These are phyloP conservation scores for Tetramorium simillimum DNA, from an alignment of 1,140 invertebrate genomes.

Conservation along the genomic window DNA sequence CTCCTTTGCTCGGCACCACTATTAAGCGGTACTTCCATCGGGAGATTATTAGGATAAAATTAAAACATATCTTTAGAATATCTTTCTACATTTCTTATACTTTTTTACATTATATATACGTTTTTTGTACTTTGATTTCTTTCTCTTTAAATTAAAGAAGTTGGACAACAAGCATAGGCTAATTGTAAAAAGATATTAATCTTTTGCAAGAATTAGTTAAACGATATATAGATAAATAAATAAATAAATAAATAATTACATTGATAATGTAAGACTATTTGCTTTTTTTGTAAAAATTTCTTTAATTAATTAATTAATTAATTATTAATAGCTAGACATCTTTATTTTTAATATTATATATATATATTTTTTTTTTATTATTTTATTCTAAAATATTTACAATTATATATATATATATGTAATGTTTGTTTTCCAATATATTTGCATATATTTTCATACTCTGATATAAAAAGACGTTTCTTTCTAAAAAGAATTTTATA, in stretches of 20 bases:
- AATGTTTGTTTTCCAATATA: background rate
- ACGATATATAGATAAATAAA: background rate
- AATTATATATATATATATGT: background rate
- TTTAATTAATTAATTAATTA: slow-evolving; percentile 22
- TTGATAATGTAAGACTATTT: background rate
- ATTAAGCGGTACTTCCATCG: background rate
- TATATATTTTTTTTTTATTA: background rate
- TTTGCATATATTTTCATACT: background rate
- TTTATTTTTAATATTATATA: background rate
- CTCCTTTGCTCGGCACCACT: background rate
- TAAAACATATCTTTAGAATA: background rate
- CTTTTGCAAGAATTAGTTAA: background rate
- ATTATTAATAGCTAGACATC: background rate
- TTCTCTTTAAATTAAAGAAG: background rate
- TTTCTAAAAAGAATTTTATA: background rate
- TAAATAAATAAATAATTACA: background rate
- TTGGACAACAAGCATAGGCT: background rate
- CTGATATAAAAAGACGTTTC: background rate
- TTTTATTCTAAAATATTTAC: background rate
- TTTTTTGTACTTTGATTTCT: background rate
- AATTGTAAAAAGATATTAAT: background rate
- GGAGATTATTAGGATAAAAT: background rate
- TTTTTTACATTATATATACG: background rate
- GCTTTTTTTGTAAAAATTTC: background rate
- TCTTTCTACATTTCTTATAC: background rate